Percentiles rank a stretch among this genome's conserved stretches.
These are phyloP conservation scores for Phalloptychus januarius DNA, from an alignment of 2,797 vertebrate genomes.

Conservation along the genomic window DNA sequence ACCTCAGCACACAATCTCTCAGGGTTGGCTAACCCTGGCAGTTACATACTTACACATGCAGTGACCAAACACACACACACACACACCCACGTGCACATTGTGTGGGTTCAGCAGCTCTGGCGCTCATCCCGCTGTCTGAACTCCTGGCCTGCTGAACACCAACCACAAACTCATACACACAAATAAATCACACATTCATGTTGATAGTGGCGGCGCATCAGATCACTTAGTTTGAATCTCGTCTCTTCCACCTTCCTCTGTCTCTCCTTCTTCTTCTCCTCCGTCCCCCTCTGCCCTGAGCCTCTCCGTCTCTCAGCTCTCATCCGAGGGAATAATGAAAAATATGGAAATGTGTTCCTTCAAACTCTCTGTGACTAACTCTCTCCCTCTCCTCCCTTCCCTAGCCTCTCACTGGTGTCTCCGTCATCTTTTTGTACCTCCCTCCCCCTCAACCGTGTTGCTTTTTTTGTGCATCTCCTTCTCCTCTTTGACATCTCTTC, in stretches of 20 bases:
- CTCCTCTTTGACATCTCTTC: constrained; percentile 24
- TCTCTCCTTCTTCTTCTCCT: constrained; percentile 19
- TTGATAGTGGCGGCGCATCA: constrained; percentile 64
- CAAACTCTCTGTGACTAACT: constrained; percentile 76
- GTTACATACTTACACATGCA: constrained; percentile 69
- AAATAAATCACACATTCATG: constrained; percentile 57
- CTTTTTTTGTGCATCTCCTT: constrained; percentile 29
- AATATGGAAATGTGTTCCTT: constrained; percentile 79
- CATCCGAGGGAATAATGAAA: constrained; percentile 80
- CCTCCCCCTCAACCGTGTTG: constrained; percentile 30
- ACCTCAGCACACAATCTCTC: constrained; percentile 78
- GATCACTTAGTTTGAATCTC: constrained; percentile 66
- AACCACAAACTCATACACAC: constrained; percentile 48
- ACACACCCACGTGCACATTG: constrained; percentile 37
- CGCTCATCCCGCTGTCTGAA: constrained; percentile 65
- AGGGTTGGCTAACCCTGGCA: constrained; percentile 71
- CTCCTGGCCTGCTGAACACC: constrained; percentile 63
- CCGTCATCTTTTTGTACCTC: constrained; percentile 76
- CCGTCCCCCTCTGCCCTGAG: constrained; percentile 43
- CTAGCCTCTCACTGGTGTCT: constrained; percentile 66
- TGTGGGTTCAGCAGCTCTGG: constrained; percentile 57
- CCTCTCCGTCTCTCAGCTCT: constrained; percentile 62
- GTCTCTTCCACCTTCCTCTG: constrained; percentile 24
- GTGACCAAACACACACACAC: constrained; percentile 32
- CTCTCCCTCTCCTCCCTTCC: constrained; percentile 46